phyloP scores from a whole-genome alignment of 2,113 vertebrate species.

The Enhydra lutris region DNA sequence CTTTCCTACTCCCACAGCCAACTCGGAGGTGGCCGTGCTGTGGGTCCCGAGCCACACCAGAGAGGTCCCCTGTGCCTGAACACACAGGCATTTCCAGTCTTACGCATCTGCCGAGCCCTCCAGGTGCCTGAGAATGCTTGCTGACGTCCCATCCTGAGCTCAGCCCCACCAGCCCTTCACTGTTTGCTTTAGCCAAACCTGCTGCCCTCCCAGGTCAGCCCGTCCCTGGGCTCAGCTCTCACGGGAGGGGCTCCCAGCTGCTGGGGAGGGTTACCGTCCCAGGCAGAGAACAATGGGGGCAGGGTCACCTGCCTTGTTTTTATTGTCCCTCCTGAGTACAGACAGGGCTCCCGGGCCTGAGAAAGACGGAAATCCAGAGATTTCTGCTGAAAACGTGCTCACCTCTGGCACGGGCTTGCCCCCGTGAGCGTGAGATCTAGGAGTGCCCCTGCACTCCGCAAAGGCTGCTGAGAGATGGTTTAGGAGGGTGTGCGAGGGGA shows the following conservation, averaged over 20 bases:
- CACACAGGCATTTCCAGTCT: not conserved
- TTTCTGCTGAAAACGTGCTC: slow-evolving; percentile 72
- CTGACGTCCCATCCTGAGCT: slow-evolving; percentile 51
- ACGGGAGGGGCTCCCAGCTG: slow-evolving; percentile 60
- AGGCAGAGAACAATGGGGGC: slow-evolving; percentile 78
- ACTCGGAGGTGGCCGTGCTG: not conserved
- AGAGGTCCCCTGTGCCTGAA: not conserved
- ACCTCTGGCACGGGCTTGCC: slow-evolving; percentile 74
- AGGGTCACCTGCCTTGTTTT: slow-evolving; percentile 82
- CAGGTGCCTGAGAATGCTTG: not conserved
- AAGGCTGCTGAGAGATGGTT: slow-evolving; percentile 62
- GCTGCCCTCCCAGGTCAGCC: not conserved
- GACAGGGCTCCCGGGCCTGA: slow-evolving; percentile 71
- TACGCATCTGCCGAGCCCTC: not conserved
- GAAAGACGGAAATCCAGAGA: slow-evolving; percentile 79
- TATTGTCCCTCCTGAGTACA: slow-evolving; percentile 78
- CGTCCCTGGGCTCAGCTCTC: not conserved
- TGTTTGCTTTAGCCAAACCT: slow-evolving; percentile 52
- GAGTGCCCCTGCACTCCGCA: slow-evolving; percentile 38
- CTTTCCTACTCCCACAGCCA: not conserved
- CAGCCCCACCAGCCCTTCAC: not conserved
- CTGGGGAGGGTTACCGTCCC: slow-evolving; percentile 72
- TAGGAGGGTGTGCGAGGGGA: not conserved
- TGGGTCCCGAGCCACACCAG: not conserved
- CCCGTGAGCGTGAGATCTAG: slow-evolving; percentile 70